Conservation (phyloP, 2,113 vertebrate genomes). For the Lagopus leucura region DNA sequence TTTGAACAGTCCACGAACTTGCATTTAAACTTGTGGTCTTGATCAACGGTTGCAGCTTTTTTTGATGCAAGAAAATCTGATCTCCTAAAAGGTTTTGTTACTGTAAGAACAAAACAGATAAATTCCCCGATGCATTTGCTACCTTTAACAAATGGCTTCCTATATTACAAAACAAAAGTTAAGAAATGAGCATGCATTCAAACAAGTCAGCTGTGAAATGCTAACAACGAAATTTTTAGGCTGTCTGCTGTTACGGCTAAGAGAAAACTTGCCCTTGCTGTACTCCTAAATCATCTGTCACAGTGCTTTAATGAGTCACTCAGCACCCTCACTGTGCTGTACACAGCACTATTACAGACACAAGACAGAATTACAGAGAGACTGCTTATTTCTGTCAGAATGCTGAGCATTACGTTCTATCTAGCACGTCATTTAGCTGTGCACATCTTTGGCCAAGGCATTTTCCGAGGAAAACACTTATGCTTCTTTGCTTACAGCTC, state of each 20-base stretch:
- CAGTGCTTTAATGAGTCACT: neutral
- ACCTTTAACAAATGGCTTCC: conserved; percentile 26
- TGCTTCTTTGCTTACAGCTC: neutral
- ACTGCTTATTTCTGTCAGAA: neutral
- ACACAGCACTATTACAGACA: accelerated
- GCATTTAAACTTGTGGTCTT: conserved; percentile 96
- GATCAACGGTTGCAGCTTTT: conserved; percentile 82
- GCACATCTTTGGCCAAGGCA: neutral
- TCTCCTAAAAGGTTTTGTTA: conserved; percentile 91
- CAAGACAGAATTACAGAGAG: neutral
- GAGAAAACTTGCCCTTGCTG: neutral
- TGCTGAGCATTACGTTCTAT: neutral
- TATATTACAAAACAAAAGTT: neutral
- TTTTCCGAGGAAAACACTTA: neutral
- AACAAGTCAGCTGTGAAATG: neutral
- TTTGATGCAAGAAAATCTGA: conserved; percentile 73
- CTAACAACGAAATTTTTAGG: neutral
- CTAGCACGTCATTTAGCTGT: neutral
- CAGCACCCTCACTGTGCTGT: neutral
- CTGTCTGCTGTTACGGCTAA: neutral
- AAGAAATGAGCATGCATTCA: neutral
- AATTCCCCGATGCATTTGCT: conserved; percentile 60
- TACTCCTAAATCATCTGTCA: neutral
- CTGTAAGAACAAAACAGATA: conserved; percentile 79
- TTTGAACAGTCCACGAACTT: conserved; percentile 90